Conservation (phyloP, 2,113 vertebrate genomes). For the Echinops telfairi region DNA sequence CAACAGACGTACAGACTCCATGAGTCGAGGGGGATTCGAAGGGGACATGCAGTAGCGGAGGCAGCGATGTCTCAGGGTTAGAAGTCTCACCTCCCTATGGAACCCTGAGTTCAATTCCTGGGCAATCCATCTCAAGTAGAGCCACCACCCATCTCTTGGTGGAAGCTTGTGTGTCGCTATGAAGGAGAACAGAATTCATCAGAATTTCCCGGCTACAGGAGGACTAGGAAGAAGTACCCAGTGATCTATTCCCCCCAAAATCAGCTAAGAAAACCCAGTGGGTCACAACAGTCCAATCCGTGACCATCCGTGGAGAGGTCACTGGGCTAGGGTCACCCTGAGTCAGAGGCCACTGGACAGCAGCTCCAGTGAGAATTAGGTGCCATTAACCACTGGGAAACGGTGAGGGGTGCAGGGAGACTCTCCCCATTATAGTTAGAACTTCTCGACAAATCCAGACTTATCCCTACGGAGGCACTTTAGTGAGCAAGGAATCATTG, state of each 20-base stretch:
- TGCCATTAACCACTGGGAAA: rapidly evolving
- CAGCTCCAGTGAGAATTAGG: not conserved
- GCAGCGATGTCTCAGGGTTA: not conserved
- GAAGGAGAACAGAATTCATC: not conserved
- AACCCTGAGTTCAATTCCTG: not conserved
- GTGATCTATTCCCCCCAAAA: not conserved
- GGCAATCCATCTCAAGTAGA: not conserved
- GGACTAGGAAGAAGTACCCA: not conserved
- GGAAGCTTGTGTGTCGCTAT: not conserved
- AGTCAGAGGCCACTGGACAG: not conserved
- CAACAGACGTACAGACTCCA: not conserved
- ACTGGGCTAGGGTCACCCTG: too few relatives aligned
- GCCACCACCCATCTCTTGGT: not conserved
- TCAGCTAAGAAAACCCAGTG: too few relatives aligned
- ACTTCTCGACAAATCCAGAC: not conserved
- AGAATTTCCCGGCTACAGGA: not conserved
- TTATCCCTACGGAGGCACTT: not conserved
- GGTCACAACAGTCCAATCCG: not conserved
- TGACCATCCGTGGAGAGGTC: not conserved
- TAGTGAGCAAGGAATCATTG: too few relatives aligned
- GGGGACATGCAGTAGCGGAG: not conserved
- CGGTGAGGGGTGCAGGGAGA: rapidly evolving
- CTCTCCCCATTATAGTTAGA: not conserved
- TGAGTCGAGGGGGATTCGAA: too few relatives aligned
- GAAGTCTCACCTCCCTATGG: not conserved